These are phyloP conservation scores for Cenopis cana DNA, from an alignment of 2,888 invertebrate species.

Conservation along the genomic window DNA sequence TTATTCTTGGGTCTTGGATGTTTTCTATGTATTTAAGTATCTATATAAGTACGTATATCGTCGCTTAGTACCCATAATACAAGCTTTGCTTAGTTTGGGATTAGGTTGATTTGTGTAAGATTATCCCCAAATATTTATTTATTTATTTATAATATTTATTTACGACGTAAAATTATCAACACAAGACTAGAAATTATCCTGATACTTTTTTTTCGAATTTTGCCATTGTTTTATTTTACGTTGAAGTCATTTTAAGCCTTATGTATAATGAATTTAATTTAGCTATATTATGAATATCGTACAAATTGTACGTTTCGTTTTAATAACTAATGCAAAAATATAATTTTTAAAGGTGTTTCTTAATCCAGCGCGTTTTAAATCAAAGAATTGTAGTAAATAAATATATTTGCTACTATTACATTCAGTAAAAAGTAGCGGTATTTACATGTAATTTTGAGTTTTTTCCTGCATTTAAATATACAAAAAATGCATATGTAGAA, in stretches of 20 bases:
- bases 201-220: neutral
- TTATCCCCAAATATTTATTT: too few relatives aligned
- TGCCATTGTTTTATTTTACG: conserved; percentile 31
- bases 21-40: too few relatives aligned
- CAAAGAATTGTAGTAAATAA: neutral
- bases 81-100: too few relatives aligned
- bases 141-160: too few relatives aligned
- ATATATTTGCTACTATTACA: neutral
- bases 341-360: conserved; percentile 20
- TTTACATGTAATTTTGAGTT: neutral
- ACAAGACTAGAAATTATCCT: too few relatives aligned
- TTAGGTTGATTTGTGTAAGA: too few relatives aligned
- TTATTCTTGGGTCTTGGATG: too few relatives aligned
- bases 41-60: too few relatives aligned
- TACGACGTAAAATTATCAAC: too few relatives aligned
- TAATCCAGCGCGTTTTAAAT: conserved; percentile 9
- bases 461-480: conserved; percentile 7
- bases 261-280: conserved; percentile 29
- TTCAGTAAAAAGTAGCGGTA: neutral
- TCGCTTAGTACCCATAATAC: too few relatives aligned
- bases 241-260: conserved; percentile 42
- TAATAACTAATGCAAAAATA: conserved; percentile 22
- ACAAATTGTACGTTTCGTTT: neutral
- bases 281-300: conserved; percentile 10
- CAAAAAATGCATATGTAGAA: neutral